Evolutionary conservation across 1,140 invertebrate species (phyloP).

Genomic region (Leptinotarsa lineolata): DNA sequence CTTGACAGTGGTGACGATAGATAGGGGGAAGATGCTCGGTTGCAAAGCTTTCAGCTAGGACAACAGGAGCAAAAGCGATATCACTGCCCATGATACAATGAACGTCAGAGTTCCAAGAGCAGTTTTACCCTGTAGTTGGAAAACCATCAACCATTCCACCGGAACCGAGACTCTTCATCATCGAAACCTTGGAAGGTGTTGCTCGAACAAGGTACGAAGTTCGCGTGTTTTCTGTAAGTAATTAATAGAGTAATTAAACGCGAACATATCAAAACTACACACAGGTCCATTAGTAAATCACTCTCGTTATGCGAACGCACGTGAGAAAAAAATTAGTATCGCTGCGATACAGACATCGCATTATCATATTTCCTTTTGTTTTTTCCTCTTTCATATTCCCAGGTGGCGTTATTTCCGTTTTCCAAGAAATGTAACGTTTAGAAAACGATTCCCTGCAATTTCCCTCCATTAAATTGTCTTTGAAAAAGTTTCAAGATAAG

Average conservation of each 20-base stretch:
- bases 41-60: too few species aligned
- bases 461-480: not conserved
- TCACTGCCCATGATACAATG: too few species aligned
- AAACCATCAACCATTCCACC: too few species aligned
- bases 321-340: constrained; percentile 8
- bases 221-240: not conserved
- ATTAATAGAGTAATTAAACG: constrained; percentile 1
- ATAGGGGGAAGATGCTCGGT: too few species aligned
- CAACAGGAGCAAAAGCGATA: too few species aligned
- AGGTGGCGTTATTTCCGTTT: not conserved
- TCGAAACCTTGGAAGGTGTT: not conserved
- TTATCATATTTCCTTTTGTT: constrained; percentile 1
- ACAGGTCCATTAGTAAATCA: constrained; percentile 4
- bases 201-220: not conserved
- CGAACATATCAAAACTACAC: constrained; percentile 2
- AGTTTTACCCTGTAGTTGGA: too few species aligned
- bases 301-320: constrained; percentile 1
- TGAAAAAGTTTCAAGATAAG: not conserved
- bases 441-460: not conserved
- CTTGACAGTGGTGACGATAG: too few species aligned
- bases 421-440: constrained; percentile 1
- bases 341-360: not conserved
- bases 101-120: too few species aligned
- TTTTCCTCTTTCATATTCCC: not conserved
- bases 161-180: not conserved